Percentiles rank a stretch among this genome's conserved stretches.
Conservation (phyloP, 2,113 vertebrate species). For the Dryoscopus gambensis region DNA sequence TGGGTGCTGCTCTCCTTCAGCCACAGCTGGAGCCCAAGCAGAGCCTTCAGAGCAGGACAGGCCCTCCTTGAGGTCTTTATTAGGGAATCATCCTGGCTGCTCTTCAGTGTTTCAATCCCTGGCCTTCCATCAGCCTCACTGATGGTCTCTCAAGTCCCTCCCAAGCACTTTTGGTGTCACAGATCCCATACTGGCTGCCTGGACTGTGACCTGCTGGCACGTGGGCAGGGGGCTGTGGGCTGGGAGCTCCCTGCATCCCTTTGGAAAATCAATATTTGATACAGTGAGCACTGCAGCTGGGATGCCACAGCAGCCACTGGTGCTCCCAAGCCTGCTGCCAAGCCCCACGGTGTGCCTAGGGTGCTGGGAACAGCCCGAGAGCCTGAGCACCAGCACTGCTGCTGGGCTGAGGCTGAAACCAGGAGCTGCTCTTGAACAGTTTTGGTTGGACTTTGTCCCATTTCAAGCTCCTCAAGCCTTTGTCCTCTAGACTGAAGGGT, state of each 20-base stretch:
- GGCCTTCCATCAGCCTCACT: background rate
- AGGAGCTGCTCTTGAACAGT: background rate
- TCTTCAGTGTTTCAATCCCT: background rate
- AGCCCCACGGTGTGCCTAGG: background rate
- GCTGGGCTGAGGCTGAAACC: background rate
- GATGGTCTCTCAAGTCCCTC: background rate
- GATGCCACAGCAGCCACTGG: background rate
- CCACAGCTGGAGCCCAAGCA: accelerated
- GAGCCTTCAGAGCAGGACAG: background rate
- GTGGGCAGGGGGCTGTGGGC: background rate
- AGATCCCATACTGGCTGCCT: background rate
- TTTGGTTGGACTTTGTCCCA: background rate
- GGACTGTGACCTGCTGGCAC: background rate
- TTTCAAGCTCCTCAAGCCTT: background rate
- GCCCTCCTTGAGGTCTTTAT: background rate
- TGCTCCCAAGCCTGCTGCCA: background rate
- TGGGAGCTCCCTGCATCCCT: background rate
- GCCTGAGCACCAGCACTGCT: background rate
- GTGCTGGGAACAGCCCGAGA: accelerated
- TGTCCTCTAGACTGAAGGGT: background rate
- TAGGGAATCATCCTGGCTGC: background rate
- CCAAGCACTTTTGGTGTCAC: background rate
- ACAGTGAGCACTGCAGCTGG: background rate
- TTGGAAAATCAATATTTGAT: background rate
- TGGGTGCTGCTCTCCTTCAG: background rate